Percentiles rank a stretch among this genome's conserved stretches.
Conservation (phyloP, 2,888 invertebrate genomes). For the Blomia tropicalis region DNA sequence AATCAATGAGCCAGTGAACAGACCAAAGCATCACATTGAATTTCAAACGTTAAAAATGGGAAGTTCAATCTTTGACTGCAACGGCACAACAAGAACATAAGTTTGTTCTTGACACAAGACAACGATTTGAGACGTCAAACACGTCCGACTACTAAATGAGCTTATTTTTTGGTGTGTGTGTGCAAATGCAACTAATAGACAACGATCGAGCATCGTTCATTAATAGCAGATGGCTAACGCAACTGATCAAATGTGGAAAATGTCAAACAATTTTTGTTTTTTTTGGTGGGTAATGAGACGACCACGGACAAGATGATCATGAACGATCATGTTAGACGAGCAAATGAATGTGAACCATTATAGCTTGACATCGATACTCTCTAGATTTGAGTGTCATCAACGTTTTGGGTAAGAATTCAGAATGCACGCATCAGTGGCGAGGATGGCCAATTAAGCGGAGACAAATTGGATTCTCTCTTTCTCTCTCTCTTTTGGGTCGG, state of each 20-base stretch:
- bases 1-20: background rate
- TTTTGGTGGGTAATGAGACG: no score
- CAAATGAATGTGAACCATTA: no score
- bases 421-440: constrained; percentile 11
- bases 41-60: no score
- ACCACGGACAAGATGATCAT: background rate
- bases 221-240: constrained; percentile 7
- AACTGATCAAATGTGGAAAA: constrained; percentile 14
- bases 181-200: background rate
- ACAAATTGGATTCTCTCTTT: no score
- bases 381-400: background rate
- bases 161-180: background rate
- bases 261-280: no score
- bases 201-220: constrained; percentile 13
- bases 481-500: no score
- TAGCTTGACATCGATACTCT: background rate
- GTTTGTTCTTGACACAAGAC: no score
- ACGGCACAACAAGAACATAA: no score
- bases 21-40: background rate
- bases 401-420: no score
- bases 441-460: background rate
- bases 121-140: constrained; percentile 1
- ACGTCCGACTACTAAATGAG: constrained; percentile 8
- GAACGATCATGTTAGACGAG: no score
- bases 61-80: no score